These are phyloP conservation scores for Sitophilus oryzae DNA, from an alignment of 1,140 invertebrate genomes.

Conservation along the genomic window DNA sequence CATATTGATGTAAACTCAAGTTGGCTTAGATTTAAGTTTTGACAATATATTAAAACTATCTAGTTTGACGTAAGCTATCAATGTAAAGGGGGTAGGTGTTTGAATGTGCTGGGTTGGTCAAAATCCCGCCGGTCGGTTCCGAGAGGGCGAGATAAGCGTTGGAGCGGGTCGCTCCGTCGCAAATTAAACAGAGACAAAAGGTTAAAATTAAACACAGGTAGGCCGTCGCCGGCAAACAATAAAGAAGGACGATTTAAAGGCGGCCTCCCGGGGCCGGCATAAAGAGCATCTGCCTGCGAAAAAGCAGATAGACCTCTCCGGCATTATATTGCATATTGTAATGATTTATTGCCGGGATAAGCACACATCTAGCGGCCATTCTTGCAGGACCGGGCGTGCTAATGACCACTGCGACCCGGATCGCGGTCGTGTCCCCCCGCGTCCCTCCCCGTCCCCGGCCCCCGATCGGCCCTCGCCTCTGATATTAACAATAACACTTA, in stretches of 20 bases:
- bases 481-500: conserved; percentile 47
- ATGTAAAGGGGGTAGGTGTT: too few species aligned
- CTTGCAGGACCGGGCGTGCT: conserved; percentile 45
- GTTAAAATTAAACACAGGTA: conserved; percentile 26
- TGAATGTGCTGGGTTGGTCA: neutral
- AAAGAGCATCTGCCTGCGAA: conserved; percentile 46
- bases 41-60: too few species aligned
- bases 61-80: too few species aligned
- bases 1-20: too few species aligned
- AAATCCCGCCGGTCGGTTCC: neutral
- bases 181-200: conserved; percentile 23
- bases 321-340: conserved; percentile 48
- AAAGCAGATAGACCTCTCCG: conserved; percentile 45
- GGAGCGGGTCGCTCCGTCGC: neutral
- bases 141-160: neutral
- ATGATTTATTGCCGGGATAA: conserved; percentile 46
- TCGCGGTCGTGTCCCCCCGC: conserved; percentile 39
- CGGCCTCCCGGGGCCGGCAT: conserved; percentile 29
- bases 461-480: conserved; percentile 41
- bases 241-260: conserved; percentile 27
- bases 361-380: conserved; percentile 45
- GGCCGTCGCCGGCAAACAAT: conserved; percentile 24
- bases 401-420: conserved; percentile 44
- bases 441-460: conserved; percentile 19
- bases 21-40: too few species aligned